Evolutionary conservation across 1,140 invertebrate genomes (phyloP).

Genomic region (Trichonephila inaurata): DNA sequence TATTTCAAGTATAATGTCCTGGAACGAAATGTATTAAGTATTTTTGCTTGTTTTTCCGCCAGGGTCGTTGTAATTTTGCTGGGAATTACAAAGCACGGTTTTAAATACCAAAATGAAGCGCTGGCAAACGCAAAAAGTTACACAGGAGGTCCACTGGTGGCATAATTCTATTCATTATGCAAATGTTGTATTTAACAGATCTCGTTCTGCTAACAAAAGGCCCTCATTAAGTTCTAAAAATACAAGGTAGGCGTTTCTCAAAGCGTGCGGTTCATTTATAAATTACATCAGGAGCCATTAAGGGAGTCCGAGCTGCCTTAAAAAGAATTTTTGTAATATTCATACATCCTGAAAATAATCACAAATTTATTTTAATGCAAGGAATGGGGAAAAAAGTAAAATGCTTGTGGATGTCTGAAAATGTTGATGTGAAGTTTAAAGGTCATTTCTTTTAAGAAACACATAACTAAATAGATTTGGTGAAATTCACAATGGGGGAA

Average conservation of each 20-base stretch:
- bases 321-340: constrained; percentile 27
- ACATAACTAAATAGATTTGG: not conserved
- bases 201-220: constrained; percentile 17
- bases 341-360: constrained; percentile 31
- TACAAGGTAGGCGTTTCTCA: constrained; percentile 20
- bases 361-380: constrained; percentile 10
- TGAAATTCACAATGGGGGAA: not conserved
- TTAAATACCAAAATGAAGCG: not conserved
- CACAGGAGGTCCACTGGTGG: not conserved
- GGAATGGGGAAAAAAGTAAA: not conserved
- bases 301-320: not conserved
- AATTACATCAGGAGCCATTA: not conserved
- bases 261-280: not conserved
- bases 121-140: not conserved
- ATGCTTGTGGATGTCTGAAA: not conserved
- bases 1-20: constrained; percentile 21
- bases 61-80: not conserved
- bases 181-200: not conserved
- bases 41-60: not conserved
- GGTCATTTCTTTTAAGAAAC: not conserved
- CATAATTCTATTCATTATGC: constrained; percentile 28
- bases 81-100: not conserved
- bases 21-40: constrained; percentile 20
- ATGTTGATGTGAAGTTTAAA: not conserved
- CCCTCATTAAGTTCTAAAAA: constrained; percentile 14